These are phyloP conservation scores for Aphelenchoides fujianensis DNA, from an alignment of 1,140 invertebrate genomes.

Conservation along the genomic window DNA sequence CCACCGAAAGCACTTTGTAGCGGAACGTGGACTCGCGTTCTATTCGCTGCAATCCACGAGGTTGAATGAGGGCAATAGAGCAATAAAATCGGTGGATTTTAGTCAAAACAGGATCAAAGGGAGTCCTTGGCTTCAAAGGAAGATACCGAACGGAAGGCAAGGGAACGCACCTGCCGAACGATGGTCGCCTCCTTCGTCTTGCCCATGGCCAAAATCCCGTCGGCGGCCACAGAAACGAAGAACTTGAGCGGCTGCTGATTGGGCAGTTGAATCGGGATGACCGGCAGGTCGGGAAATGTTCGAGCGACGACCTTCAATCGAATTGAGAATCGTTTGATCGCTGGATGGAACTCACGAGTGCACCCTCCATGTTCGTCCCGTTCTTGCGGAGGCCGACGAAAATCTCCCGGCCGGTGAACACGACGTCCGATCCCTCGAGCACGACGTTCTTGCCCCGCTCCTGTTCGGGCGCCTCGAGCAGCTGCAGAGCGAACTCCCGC, in stretches of 20 bases:
- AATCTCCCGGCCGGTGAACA: conserved; percentile 58
- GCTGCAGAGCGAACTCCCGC: conserved; percentile 48
- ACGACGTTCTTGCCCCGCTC: conserved; percentile 49
- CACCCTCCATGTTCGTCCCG: conserved; percentile 60
- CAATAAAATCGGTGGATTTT: too few relatives aligned
- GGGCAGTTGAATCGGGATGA: conserved; percentile 49
- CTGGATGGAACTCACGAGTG: conserved; percentile 49
- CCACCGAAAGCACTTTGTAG: conserved; percentile 52
- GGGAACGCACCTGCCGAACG: conserved; percentile 18
- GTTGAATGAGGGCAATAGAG: too few relatives aligned
- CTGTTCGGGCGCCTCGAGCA: conserved; percentile 46
- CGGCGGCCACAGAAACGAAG: conserved; percentile 49
- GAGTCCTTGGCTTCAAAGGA: too few relatives aligned
- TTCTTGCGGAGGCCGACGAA: conserved; percentile 59
- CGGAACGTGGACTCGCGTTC: conserved; percentile 58
- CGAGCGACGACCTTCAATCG: conserved; percentile 52
- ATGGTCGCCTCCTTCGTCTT: conserved; percentile 48
- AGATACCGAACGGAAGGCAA: not conserved
- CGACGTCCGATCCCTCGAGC: conserved; percentile 56
- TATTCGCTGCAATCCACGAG: conserved; percentile 40
- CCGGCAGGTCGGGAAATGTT: conserved; percentile 52
- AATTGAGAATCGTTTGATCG: too few relatives aligned
- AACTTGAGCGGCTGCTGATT: conserved; percentile 46
- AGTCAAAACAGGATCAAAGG: too few relatives aligned
- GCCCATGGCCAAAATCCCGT: conserved; percentile 46